Conservation (phyloP, 2,797 vertebrate species). For the Enteromius anoplus region DNA sequence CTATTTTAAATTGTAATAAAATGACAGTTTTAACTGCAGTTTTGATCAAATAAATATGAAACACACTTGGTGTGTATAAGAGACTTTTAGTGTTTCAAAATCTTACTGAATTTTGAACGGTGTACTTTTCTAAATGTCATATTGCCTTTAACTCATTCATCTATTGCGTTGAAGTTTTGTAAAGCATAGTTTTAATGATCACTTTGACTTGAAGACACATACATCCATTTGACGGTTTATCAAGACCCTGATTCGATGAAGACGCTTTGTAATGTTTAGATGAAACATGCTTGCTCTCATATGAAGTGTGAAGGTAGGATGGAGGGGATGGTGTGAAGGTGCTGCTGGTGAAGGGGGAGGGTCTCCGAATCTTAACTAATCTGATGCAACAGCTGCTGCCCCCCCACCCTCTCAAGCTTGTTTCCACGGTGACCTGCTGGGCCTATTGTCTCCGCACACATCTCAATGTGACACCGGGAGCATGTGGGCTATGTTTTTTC, state of each 20-base stretch:
- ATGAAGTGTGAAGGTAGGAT: constrained; percentile 60
- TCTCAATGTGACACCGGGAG: constrained; percentile 76
- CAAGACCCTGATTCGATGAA: not conserved
- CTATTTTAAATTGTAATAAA: not conserved
- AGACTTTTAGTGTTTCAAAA: not conserved
- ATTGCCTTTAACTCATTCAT: too few relatives aligned
- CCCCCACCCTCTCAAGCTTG: constrained; percentile 84
- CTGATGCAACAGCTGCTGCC: constrained; percentile 96
- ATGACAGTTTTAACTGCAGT: not conserved
- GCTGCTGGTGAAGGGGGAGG: constrained; percentile 25
- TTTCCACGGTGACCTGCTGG: constrained; percentile 89
- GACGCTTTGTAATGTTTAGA: not conserved
- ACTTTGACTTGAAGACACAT: not conserved
- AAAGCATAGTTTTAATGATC: not conserved
- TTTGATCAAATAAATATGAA: not conserved
- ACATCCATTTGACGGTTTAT: not conserved
- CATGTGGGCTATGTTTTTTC: constrained; percentile 71
- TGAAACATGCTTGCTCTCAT: not conserved
- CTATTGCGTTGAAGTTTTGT: too few relatives aligned
- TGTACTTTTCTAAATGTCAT: too few relatives aligned
- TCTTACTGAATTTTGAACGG: not conserved
- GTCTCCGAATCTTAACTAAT: constrained; percentile 86
- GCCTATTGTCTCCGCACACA: constrained; percentile 76
- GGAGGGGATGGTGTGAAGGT: constrained; percentile 26
- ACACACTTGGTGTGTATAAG: not conserved